phyloP scores from a whole-genome alignment of 2,888 invertebrate genomes.

The Nasonovia ribisnigri region DNA sequence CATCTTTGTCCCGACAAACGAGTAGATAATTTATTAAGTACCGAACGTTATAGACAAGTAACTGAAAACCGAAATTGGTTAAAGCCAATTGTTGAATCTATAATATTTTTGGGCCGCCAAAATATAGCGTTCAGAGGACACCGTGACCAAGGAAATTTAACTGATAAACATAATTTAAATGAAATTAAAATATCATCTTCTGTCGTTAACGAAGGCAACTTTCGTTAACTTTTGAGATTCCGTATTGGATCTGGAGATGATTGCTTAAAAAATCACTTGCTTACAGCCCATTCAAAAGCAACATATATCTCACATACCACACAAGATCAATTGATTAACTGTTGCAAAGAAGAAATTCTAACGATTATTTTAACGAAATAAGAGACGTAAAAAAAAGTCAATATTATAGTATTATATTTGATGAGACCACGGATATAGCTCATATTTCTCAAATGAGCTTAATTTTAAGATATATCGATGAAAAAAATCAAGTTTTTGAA shows the following conservation, averaged over 20 bases:
- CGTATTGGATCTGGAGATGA: neutral
- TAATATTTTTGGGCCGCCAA: neutral
- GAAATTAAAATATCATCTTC: neutral
- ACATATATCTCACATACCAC: neutral
- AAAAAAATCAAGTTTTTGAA: neutral
- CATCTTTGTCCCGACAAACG: neutral
- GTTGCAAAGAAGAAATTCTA: too few relatives aligned
- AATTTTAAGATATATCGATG: too few relatives aligned
- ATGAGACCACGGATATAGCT: neutral
- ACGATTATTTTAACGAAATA: too few relatives aligned
- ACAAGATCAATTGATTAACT: conserved; percentile 3
- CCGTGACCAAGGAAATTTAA: neutral
- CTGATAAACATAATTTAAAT: neutral
- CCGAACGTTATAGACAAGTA: neutral
- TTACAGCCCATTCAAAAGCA: conserved; percentile 22
- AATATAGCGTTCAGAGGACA: neutral
- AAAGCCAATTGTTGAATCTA: conserved; percentile 16
- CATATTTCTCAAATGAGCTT: too few relatives aligned
- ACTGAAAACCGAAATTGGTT: neutral
- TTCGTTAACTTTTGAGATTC: conserved; percentile 9
- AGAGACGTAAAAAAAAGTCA: too few relatives aligned
- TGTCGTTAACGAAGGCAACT: neutral
- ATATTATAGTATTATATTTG: neutral
- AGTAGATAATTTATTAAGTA: neutral
- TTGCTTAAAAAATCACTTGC: neutral